Percentiles rank a stretch among this genome's conserved stretches.
phyloP scores from a whole-genome alignment of 2,888 invertebrate species.

The Lottia gigantea region DNA sequence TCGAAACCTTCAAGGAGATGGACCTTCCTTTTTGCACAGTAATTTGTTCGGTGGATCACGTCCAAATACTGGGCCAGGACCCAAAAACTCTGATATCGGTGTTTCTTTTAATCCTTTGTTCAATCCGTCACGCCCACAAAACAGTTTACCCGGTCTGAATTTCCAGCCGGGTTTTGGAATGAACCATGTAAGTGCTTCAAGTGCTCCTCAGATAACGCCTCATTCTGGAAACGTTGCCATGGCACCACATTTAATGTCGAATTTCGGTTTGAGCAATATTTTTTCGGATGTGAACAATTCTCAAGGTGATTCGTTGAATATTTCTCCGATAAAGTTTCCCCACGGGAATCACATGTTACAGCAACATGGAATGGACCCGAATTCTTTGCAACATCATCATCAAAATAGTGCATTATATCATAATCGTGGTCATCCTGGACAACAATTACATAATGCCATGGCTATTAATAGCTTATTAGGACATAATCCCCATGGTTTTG shows the following conservation, averaged over 20 bases:
- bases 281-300: constrained; percentile 60
- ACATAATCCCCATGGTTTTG: constrained; percentile 66
- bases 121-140: constrained; percentile 55
- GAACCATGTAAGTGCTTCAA: constrained; percentile 55
- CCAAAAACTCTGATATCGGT: constrained; percentile 53
- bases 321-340: constrained; percentile 66
- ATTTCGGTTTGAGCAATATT: constrained; percentile 63
- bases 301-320: constrained; percentile 58
- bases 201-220: constrained; percentile 52
- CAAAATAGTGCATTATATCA: constrained; percentile 53
- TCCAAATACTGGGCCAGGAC: constrained; percentile 44
- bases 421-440: constrained; percentile 58
- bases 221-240: constrained; percentile 49
- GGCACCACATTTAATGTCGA: constrained; percentile 59
- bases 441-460: constrained; percentile 60
- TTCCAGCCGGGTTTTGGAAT: constrained; percentile 63
- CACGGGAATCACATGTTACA: constrained; percentile 59
- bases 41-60: constrained; percentile 57
- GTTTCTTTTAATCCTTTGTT: constrained; percentile 57
- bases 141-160: constrained; percentile 58
- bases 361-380: constrained; percentile 56
- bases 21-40: constrained; percentile 58
- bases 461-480: constrained; percentile 65
- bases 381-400: constrained; percentile 57
- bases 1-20: constrained; percentile 56